Evolutionary conservation across 1,140 invertebrate species (phyloP).

Genomic region (Tetranychus cinnabarinus): DNA sequence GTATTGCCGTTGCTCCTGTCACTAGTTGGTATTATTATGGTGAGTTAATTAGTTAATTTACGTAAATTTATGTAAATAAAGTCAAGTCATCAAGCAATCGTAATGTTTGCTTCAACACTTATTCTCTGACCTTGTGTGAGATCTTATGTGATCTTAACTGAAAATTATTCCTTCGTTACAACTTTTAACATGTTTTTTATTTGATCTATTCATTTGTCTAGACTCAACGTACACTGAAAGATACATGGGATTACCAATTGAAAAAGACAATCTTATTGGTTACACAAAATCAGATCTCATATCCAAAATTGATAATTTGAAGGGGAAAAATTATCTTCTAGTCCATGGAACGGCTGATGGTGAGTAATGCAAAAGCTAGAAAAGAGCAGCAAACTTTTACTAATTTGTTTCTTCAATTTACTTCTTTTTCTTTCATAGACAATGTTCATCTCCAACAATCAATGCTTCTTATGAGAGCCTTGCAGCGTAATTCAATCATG

Average conservation of each 20-base stretch:
- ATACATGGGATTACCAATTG: slow-evolving; percentile 67
- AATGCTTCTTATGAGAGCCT: slow-evolving; percentile 56
- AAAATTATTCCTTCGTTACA: not conserved
- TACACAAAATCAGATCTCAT: slow-evolving; percentile 35
- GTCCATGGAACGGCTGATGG: slow-evolving; percentile 68
- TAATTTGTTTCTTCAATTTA: not conserved
- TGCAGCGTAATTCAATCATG: slow-evolving; percentile 52
- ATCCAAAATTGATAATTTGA: slow-evolving; percentile 47
- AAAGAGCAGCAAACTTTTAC: not conserved
- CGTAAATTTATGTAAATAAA: too few relatives aligned
- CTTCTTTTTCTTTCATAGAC: slow-evolving; percentile 33
- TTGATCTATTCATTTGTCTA: slow-evolving; percentile 21
- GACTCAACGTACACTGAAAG: slow-evolving; percentile 82
- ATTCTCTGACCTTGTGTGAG: too few relatives aligned
- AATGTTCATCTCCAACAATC: slow-evolving; percentile 82
- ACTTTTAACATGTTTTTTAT: not conserved
- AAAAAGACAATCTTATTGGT: slow-evolving; percentile 55
- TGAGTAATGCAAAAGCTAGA: slow-evolving; percentile 1
- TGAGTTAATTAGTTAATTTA: slow-evolving; percentile 23
- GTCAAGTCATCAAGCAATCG: too few relatives aligned
- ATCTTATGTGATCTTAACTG: too few relatives aligned
- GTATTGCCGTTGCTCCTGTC: slow-evolving; percentile 68
- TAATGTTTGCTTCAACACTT: too few relatives aligned
- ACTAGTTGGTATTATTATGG: slow-evolving; percentile 80
- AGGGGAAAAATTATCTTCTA: slow-evolving; percentile 60